Conservation (phyloP, 2,888 invertebrate species). For the Drosophila percnosoma region DNA sequence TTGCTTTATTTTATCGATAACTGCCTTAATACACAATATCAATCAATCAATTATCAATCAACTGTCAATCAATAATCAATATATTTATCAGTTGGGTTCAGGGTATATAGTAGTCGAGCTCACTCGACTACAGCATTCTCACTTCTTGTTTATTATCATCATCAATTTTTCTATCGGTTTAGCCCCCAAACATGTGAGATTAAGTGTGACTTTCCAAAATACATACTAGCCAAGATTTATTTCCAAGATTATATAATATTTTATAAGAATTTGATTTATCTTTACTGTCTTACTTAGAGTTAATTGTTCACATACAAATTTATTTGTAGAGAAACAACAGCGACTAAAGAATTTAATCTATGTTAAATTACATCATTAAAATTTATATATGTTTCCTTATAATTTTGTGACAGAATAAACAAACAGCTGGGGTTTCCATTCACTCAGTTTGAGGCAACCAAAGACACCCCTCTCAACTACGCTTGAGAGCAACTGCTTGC, state of each 20-base stretch:
- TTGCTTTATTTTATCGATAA: no score
- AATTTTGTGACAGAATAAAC: not conserved
- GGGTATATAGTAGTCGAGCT: no score
- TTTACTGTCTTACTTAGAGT: not conserved
- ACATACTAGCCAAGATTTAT: not conserved
- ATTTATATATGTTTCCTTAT: not conserved
- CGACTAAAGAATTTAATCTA: not conserved
- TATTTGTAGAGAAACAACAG: not conserved
- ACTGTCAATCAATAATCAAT: no score
- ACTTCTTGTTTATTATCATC: not conserved
- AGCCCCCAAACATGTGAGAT: not conserved
- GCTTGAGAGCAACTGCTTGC: slow-evolving; percentile 13
- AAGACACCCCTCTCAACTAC: slow-evolving; percentile 8
- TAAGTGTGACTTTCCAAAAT: not conserved
- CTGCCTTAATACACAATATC: no score
- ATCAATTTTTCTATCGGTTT: not conserved
- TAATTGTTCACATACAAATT: not conserved
- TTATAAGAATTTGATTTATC: not conserved
- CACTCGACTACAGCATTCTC: no score
- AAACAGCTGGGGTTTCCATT: slow-evolving; percentile 10
- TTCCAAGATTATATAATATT: not conserved
- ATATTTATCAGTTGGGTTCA: no score
- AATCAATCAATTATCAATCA: no score
- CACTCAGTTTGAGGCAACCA: slow-evolving; percentile 19
- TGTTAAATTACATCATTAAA: not conserved